Evolutionary conservation across 2,797 vertebrate species (phyloP), one percentile per base, ranked within the genome.

Genomic region (Hydrophis major): DNA sequence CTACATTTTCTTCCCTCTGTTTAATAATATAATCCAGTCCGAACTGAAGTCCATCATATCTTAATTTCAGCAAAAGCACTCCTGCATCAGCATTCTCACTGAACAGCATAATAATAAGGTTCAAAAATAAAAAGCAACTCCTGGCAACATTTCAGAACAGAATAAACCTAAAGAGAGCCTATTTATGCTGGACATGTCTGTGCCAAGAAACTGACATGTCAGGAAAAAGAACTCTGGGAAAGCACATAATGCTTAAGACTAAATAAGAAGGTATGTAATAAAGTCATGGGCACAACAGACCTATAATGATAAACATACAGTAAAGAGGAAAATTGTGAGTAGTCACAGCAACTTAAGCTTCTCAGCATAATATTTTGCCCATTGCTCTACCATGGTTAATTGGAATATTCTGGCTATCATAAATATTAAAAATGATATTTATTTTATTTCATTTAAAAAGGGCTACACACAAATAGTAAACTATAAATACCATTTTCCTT

Each of bases 241-340:
- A 90, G 86, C 89, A 93, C 87, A 93, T 42, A 91, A 78, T 27
- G 86, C 86, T 91, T 63, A 91, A 93, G 92, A 86, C 89, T 88
- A 93, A 91, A 78, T 86, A 88, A 93, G 92, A 78, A 86, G 56
- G 13, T 90, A 25, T 90, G 42, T 74, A 86, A 90, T 69, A 63
- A 90, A 93, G 89, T 90, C 92, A 93, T 78, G 92, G 86, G 86
- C 86, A 60, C 86, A 37, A 63, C 63, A 90, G 86, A 88, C 89
- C 87, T 88, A 63, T 78, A 61, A 90, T 90, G 90, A 93, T 90
- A 91, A 88, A 57, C 87, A 60, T 53, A 53, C 8, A 53, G 50
- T 78, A 28, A 88, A n/a, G 8, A 78, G 55, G 59, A 87, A 88
- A 93, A 88, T 78, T 90, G 74, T 90, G 59, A 28, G 25, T 10